These are phyloP conservation scores for Epirrhoe tristata DNA, from an alignment of 2,888 invertebrate species.

Conservation along the genomic window DNA sequence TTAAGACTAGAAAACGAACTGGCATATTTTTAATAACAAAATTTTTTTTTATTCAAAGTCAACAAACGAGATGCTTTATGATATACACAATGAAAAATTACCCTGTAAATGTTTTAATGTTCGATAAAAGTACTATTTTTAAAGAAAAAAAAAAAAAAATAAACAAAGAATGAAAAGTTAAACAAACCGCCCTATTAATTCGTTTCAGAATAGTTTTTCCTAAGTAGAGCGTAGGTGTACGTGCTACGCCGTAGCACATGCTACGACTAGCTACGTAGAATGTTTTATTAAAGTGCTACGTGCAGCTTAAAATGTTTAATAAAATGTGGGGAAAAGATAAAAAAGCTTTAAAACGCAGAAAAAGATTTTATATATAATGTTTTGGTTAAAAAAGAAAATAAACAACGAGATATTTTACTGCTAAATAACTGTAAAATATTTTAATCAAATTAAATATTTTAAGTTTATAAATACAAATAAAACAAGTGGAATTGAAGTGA, in stretches of 20 bases:
- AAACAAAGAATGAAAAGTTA: neutral
- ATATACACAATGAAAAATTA: too few relatives aligned
- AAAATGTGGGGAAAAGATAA: neutral
- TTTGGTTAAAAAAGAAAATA: neutral
- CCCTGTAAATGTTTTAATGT: too few relatives aligned
- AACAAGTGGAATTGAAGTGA: too few relatives aligned
- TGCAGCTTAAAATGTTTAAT: neutral
- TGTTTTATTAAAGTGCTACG: slow-evolving; percentile 1
- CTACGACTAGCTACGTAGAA: slow-evolving; percentile 8
- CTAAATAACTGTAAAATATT: too few relatives aligned
- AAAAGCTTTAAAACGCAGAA: neutral
- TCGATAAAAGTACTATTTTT: too few relatives aligned
- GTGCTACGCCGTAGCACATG: slow-evolving; percentile 31
- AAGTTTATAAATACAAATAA: too few relatives aligned
- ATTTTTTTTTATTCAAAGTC: too few relatives aligned
- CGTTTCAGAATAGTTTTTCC: neutral
- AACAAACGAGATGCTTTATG: too few relatives aligned
- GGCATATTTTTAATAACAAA: too few relatives aligned
- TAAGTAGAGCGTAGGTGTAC: slow-evolving; percentile 21
- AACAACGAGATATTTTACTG: too few relatives aligned
- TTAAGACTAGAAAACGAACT: too few relatives aligned
- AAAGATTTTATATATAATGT: neutral
- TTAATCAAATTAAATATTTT: too few relatives aligned
- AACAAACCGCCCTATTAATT: neutral
- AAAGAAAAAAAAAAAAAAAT: neutral